Evolutionary conservation across 2,113 vertebrate species (phyloP).

Genomic region (Diphyllodes magnificus): DNA sequence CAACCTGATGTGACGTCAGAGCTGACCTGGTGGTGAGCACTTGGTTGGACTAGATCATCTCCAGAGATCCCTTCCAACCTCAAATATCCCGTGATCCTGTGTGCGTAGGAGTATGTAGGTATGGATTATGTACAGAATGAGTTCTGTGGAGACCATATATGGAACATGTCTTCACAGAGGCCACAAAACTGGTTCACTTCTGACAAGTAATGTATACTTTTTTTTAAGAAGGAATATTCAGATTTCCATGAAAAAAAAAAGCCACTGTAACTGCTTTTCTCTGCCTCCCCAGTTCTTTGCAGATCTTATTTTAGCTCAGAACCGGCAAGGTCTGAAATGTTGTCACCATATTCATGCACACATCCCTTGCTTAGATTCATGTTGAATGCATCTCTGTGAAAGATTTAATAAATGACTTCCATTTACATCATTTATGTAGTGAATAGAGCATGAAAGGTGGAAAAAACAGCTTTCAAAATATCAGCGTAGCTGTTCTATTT

Average conservation of each 20-base stretch:
- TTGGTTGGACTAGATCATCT: neutral
- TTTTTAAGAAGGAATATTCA: neutral
- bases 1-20: neutral
- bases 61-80: neutral
- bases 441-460: neutral
- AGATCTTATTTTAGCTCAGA: neutral
- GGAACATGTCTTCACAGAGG: neutral
- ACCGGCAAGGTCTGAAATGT: neutral
- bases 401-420: constrained; percentile 2
- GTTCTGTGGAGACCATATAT: neutral
- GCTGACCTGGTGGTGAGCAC: neutral
- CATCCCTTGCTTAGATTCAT: neutral
- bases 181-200: neutral
- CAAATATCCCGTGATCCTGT: neutral
- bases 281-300: neutral
- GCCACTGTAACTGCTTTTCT: neutral
- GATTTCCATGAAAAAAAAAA: neutral
- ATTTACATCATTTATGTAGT: neutral
- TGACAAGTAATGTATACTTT: neutral
- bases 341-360: neutral
- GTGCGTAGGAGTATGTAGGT: neutral
- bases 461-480: neutral
- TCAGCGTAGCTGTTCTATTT: neutral
- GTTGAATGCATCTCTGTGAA: neutral
- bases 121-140: neutral